Evolutionary conservation across 1,140 invertebrate species (phyloP).

Genomic region (Venturia canescens): DNA sequence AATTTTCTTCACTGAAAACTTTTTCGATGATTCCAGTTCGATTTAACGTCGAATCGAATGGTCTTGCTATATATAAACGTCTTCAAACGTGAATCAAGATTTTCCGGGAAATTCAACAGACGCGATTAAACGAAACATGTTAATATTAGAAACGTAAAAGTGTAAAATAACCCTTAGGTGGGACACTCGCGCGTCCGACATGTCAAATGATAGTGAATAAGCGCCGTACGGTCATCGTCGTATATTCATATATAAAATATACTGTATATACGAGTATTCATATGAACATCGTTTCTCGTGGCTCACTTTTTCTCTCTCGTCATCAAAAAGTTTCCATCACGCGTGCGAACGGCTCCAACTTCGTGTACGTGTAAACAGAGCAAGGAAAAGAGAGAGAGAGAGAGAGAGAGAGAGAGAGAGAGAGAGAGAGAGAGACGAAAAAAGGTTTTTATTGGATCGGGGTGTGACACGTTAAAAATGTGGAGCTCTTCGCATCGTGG

Average conservation of each 20-base stretch:
- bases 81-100: no score
- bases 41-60: no score
- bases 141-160: neutral
- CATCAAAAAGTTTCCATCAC: constrained; percentile 66
- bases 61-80: no score
- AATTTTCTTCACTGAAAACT: no score
- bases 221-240: neutral
- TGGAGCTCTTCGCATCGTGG: neutral
- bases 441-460: neutral
- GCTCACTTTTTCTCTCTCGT: constrained; percentile 41
- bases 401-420: neutral
- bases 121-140: no score
- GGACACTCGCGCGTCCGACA: neutral
- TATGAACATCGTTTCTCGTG: neutral
- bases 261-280: no score
- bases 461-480: neutral
- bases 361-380: constrained; percentile 1
- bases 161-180: neutral
- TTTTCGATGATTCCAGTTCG: no score
- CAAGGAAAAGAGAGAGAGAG: neutral
- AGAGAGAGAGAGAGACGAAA: neutral
- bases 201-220: neutral
- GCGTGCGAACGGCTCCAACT: constrained; percentile 29
- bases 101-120: no score
- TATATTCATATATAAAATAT: neutral